Evolutionary conservation across 2,888 invertebrate species (phyloP), one percentile per base, ranked within the genome.

Genomic region (Acrocyrtus sp.): DNA sequence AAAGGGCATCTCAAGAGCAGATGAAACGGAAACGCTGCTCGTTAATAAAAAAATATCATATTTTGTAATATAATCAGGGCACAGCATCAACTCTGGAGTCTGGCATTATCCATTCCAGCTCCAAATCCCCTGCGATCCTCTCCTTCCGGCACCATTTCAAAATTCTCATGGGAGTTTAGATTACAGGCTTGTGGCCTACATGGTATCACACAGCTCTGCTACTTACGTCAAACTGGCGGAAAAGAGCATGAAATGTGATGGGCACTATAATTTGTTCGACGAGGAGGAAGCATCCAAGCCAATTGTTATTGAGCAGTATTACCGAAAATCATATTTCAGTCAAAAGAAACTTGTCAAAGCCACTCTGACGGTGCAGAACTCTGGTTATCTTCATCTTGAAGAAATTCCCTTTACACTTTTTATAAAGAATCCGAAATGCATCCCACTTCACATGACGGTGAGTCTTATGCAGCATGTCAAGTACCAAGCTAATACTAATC

Each of bases 51-150:
- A 17, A 15, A 6, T 47, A 47, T 17, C 12, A 47, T 47, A 47
- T 47, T 61, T 45, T 29, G 34, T 41, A 39, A 51, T 53, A 22
- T 43, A 50, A 43, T 8, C 29, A 72, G 70, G 70, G 10, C 72
- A 72, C 17, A 72, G 66, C 58, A 45, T 72, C 21, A 72, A 67
- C 22, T 72, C 72, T 43, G 72, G 72, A 41, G 72, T 72, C 3
- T 72, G 72, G 72, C 66, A 67, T 34, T 72, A 72, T 34, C 66
- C 72, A 43, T 72, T 72, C 60, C 34, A 67, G n/a, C 39, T 72
- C 21, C 26, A 67, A 51, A 67, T 72, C 41, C 72, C 72, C 6
- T 45, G 66, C 34, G 72, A 72, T 62, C 72, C 66, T 48, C 48
- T 48, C n/a, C 57, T 72, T 21, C 72, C 72, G 54, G 66, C 61